Evolutionary conservation across 2,113 vertebrate species (phyloP).

Genomic region (Rattus rattus): DNA sequence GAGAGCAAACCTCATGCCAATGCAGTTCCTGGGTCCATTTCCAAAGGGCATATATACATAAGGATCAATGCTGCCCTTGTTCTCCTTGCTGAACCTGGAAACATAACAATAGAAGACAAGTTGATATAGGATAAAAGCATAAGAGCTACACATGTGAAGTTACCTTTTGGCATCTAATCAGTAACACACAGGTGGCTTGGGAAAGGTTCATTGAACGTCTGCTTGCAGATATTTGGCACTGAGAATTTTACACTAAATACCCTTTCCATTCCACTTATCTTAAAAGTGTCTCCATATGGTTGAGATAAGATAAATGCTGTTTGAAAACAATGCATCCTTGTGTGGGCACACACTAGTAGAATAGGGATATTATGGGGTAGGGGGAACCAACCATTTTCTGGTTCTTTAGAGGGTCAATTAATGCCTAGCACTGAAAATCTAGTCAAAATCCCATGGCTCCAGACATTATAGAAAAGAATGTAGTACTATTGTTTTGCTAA

Average conservation of each 20-base stretch:
- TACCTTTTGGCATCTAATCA: background rate
- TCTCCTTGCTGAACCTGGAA: constrained; percentile 88
- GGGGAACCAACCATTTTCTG: no score
- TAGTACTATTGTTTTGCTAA: background rate
- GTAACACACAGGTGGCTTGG: background rate
- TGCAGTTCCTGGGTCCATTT: constrained; percentile 89
- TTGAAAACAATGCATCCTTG: background rate
- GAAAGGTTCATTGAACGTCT: background rate
- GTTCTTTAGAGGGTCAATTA: background rate
- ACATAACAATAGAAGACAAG: background rate
- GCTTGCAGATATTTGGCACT: background rate
- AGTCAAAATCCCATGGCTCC: background rate
- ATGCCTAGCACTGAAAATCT: background rate
- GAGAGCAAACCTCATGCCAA: constrained; percentile 90
- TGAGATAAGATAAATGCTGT: no score
- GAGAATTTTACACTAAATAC: background rate
- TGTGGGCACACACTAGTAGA: background rate
- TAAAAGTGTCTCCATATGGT: background rate
- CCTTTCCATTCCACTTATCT: fast-evolving
- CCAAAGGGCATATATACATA: constrained; percentile 88
- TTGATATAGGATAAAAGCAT: background rate
- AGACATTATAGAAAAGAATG: background rate
- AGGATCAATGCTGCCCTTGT: constrained; percentile 84
- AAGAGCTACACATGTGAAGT: background rate
- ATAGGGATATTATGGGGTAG: background rate